phyloP scores from a whole-genome alignment of 1,140 invertebrate genomes.

The Thaumetopoea pityocampa region DNA sequence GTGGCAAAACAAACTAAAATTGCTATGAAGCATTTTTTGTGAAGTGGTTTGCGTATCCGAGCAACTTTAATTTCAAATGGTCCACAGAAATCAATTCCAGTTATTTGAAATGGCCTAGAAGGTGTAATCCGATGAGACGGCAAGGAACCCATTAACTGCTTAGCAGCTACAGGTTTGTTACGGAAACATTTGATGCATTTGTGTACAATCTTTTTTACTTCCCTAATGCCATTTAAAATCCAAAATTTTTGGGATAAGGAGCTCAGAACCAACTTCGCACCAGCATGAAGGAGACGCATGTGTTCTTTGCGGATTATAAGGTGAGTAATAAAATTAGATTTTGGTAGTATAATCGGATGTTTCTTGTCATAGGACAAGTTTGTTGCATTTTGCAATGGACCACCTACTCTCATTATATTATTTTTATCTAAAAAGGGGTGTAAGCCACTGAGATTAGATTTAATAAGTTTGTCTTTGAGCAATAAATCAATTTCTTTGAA shows the following conservation, averaged over 20 bases:
- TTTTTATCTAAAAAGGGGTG: slow-evolving; percentile 27
- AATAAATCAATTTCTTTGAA: too few relatives aligned
- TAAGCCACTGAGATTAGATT: too few relatives aligned
- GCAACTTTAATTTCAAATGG: slow-evolving; percentile 31
- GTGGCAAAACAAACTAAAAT: too few relatives aligned
- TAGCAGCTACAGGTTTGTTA: neutral
- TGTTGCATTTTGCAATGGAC: slow-evolving; percentile 25
- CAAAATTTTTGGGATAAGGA: slow-evolving; percentile 19
- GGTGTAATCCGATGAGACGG: slow-evolving; percentile 21
- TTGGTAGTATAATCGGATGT: slow-evolving; percentile 33
- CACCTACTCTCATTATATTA: slow-evolving; percentile 39
- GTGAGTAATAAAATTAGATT: slow-evolving; percentile 21
- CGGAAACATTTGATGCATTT: slow-evolving; percentile 22
- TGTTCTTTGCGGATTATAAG: slow-evolving; percentile 34
- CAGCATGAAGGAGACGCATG: slow-evolving; percentile 22
- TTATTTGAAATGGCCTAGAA: slow-evolving; percentile 32
- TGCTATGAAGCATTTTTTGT: too few relatives aligned
- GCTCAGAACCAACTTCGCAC: slow-evolving; percentile 14
- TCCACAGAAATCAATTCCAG: slow-evolving; percentile 44
- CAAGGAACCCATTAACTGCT: slow-evolving; percentile 29
- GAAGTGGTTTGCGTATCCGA: too few relatives aligned
- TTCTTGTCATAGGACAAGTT: slow-evolving; percentile 22
- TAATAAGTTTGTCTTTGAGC: too few relatives aligned
- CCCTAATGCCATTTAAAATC: slow-evolving; percentile 15
- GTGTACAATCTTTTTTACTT: slow-evolving; percentile 16